Conservation (phyloP, 2,113 vertebrate species). For the Rhinolophus ferrumequinum region DNA sequence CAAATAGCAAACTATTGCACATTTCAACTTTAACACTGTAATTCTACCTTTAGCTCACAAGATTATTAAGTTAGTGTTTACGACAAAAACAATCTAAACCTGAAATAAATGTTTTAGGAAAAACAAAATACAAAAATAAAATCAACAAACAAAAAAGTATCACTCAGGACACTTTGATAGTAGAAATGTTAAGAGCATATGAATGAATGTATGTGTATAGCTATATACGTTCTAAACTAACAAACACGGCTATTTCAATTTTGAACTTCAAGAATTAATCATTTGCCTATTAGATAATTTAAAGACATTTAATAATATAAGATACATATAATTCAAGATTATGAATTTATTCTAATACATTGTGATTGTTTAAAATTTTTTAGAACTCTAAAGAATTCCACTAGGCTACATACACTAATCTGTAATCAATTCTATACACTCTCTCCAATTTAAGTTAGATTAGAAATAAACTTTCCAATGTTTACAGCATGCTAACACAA, state of each 20-base stretch:
- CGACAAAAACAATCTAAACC: constrained; percentile 61
- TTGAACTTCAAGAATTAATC: constrained; percentile 32
- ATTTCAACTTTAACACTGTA: constrained; percentile 12
- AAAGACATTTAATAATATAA: constrained; percentile 17
- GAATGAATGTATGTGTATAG: neutral
- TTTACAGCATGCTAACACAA: constrained; percentile 50
- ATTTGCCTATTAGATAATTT: neutral
- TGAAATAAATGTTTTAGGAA: constrained; percentile 65
- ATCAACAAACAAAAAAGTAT: constrained; percentile 43
- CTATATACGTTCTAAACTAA: constrained; percentile 28
- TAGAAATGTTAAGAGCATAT: constrained; percentile 37
- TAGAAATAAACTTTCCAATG: constrained; percentile 29
- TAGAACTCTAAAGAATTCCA: constrained; percentile 4
- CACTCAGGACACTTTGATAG: constrained; percentile 57
- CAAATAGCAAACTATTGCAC: neutral
- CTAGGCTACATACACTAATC: neutral
- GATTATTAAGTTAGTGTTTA: constrained; percentile 55
- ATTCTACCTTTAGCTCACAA: constrained; percentile 41
- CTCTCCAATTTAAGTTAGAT: constrained; percentile 36
- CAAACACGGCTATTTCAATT: constrained; percentile 25
- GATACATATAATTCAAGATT: constrained; percentile 7
- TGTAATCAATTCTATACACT: neutral
- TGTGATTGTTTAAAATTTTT: neutral
- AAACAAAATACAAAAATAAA: constrained; percentile 47
- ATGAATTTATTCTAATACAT: neutral